Conservation (phyloP, 2,113 vertebrate genomes). For the Pachypanchax playfairii region DNA sequence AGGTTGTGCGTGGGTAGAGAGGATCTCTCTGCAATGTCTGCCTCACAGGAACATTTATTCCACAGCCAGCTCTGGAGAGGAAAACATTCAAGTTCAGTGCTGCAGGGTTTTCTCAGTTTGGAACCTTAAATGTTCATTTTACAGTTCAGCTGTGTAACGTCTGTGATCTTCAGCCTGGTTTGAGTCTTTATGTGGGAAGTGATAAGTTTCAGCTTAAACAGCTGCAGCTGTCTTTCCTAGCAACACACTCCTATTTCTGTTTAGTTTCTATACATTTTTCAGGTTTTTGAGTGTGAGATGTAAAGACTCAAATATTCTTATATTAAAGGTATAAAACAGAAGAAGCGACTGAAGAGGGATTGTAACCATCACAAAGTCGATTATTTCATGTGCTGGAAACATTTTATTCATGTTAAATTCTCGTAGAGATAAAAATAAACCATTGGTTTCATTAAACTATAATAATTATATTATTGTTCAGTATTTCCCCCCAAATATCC, state of each 20-base stretch:
- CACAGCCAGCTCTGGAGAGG: conserved; percentile 20
- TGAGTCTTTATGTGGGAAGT: conserved; percentile 20
- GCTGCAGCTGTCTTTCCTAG: conserved; percentile 48
- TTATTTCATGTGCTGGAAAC: too few relatives aligned
- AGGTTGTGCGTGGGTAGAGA: conserved; percentile 69
- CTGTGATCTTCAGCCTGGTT: not conserved
- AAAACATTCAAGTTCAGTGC: conserved; percentile 5
- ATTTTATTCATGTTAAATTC: too few relatives aligned
- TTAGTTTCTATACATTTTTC: conserved; percentile 44
- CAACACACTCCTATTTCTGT: conserved; percentile 38
- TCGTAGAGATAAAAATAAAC: too few relatives aligned
- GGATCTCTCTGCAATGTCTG: conserved; percentile 57
- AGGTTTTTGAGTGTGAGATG: not conserved
- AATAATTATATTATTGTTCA: too few relatives aligned
- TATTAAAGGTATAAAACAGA: not conserved
- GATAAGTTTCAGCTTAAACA: conserved; percentile 28
- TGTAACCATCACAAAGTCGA: too few relatives aligned
- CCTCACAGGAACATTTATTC: conserved; percentile 67
- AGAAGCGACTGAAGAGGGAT: not conserved
- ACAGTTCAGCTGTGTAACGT: too few relatives aligned
- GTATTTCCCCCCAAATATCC: too few relatives aligned
- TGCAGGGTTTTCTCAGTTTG: conserved; percentile 2
- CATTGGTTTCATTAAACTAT: too few relatives aligned
- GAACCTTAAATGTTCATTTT: conserved; percentile 6
- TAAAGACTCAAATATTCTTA: not conserved